phyloP scores from a whole-genome alignment of 64 coral and sea anemone genomes.

The Stichodactyla mertensii region DNA sequence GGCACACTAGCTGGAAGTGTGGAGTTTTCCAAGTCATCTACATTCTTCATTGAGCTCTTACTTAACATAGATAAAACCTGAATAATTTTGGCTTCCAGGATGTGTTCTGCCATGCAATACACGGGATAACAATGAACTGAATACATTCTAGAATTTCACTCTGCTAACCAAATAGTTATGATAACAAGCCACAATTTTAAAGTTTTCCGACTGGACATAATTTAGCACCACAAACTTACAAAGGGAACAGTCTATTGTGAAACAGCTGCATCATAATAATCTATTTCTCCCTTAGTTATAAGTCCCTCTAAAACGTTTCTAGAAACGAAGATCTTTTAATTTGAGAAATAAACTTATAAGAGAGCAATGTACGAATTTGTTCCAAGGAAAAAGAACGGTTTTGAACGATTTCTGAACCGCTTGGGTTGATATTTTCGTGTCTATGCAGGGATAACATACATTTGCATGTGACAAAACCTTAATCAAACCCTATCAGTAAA shows the following conservation, averaged over 20 bases:
- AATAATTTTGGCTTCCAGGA: background rate
- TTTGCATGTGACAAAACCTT: constrained; percentile 27
- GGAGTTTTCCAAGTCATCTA: background rate
- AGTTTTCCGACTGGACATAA: constrained; percentile 19
- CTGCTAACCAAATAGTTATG: constrained; percentile 10
- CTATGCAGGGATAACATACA: constrained; percentile 5
- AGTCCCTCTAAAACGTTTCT: constrained; percentile 12
- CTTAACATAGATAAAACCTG: background rate
- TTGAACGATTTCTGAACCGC: background rate
- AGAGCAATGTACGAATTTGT: background rate
- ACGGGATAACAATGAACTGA: background rate
- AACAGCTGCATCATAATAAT: constrained; percentile 25
- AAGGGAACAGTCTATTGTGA: constrained; percentile 26
- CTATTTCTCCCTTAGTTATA: constrained; percentile 13
- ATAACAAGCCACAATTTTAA: constrained; percentile 29
- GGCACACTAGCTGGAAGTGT: background rate
- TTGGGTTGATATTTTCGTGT: background rate
- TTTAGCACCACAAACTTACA: constrained; percentile 18
- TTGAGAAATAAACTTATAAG: background rate
- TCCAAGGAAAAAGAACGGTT: background rate
- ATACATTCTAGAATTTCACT: constrained; percentile 32
- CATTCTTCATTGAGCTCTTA: background rate
- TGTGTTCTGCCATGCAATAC: constrained; percentile 8
- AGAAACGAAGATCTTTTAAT: background rate
- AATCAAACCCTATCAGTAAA: constrained; percentile 35